Evolutionary conservation across 2,888 invertebrate species (phyloP).

Genomic region (Strigamia crassipes): DNA sequence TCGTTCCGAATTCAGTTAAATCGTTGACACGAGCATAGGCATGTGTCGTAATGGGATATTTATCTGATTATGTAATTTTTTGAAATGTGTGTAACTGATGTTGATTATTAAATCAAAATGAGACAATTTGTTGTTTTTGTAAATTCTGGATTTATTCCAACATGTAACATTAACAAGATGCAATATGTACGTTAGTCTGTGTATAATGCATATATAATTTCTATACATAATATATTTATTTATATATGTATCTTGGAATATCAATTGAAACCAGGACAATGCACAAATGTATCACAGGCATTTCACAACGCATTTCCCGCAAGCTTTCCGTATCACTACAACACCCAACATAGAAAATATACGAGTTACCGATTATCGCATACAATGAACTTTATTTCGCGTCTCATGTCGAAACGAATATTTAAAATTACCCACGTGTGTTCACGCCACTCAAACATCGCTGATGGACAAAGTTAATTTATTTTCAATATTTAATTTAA

Average conservation of each 20-base stretch:
- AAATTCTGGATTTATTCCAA: neutral
- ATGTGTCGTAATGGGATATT: too few species aligned
- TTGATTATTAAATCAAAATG: too few species aligned
- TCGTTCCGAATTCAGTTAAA: too few species aligned
- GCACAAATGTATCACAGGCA: slow-evolving; percentile 13
- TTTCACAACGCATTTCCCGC: neutral
- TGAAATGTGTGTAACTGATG: neutral
- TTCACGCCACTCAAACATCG: neutral
- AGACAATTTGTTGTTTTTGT: neutral
- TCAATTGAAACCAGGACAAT: neutral
- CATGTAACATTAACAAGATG: neutral
- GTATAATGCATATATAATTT: neutral
- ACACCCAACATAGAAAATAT: neutral
- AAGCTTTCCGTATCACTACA: neutral
- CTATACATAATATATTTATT: neutral
- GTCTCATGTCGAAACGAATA: neutral
- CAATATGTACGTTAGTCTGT: neutral
- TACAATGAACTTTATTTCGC: neutral
- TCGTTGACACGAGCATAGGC: too few species aligned
- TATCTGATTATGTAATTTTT: neutral
- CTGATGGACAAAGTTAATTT: neutral
- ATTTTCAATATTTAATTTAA: neutral
- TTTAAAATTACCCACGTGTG: neutral
- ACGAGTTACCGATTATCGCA: neutral
- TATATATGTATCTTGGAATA: neutral